phyloP scores from a whole-genome alignment of 2,797 vertebrate species.

The Jordanella pulchra region DNA sequence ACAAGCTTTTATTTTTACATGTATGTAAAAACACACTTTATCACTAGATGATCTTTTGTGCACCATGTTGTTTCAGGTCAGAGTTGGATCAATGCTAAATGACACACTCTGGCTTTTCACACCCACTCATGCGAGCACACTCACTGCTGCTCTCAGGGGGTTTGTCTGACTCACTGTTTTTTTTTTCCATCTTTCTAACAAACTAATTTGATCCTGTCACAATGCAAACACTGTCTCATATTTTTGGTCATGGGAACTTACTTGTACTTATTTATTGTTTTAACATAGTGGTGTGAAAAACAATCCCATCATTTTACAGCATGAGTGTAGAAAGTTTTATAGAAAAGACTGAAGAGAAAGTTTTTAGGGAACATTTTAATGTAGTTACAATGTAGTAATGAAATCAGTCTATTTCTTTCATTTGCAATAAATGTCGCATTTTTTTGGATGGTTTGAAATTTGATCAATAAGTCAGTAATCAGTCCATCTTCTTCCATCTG shows the following conservation, averaged over 20 bases:
- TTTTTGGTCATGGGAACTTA: not conserved
- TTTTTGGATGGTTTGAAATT: too few species aligned
- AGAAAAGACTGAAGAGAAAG: too few species aligned
- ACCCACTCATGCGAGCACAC: conserved; percentile 4
- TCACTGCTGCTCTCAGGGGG: conserved; percentile 2
- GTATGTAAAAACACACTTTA: not conserved
- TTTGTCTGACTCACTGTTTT: conserved; percentile 1
- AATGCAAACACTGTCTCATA: not conserved
- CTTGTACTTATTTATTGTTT: not conserved
- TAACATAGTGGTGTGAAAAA: not conserved
- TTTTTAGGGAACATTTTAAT: too few species aligned
- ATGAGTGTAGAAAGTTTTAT: too few species aligned
- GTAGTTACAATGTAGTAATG: too few species aligned
- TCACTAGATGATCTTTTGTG: not conserved
- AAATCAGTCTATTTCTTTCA: too few species aligned
- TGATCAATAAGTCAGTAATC: too few species aligned
- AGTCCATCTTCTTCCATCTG: too few species aligned
- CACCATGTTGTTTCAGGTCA: conserved; percentile 8
- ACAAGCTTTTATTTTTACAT: conserved; percentile 14
- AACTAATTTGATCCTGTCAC: conserved; percentile 3
- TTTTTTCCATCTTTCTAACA: conserved; percentile 12
- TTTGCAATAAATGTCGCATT: too few species aligned
- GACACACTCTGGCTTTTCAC: not conserved
- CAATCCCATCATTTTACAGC: too few species aligned
- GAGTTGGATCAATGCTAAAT: too few species aligned